A percentile compares a stretch with the other conserved stretches of the same genome.
phyloP scores from a whole-genome alignment of 1,140 invertebrate species.

The Ips nitidus region DNA sequence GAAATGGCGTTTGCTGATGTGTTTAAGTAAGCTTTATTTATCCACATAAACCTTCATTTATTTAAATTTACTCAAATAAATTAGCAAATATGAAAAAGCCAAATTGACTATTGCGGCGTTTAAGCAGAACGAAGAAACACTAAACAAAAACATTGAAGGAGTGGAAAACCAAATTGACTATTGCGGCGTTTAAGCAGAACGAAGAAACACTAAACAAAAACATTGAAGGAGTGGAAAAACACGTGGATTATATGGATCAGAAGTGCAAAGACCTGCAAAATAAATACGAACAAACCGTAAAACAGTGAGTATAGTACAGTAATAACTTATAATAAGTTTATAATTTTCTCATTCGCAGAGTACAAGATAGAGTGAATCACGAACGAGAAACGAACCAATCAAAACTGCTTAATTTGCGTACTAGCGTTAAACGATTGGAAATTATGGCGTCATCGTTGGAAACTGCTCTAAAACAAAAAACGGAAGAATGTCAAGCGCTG shows the following conservation, averaged over 20 bases:
- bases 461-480: slow-evolving; percentile 45
- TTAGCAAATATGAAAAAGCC: slow-evolving; percentile 1
- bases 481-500: slow-evolving; percentile 43
- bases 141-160: not conserved
- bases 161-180: not conserved
- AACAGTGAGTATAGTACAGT: not conserved
- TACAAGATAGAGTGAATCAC: not conserved
- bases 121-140: not conserved
- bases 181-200: not conserved
- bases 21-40: not conserved
- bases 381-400: not conserved
- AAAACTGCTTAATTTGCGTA: slow-evolving; percentile 26
- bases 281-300: not conserved
- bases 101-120: not conserved
- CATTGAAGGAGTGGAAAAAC: not conserved
- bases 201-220: not conserved
- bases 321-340: not conserved
- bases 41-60: not conserved
- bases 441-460: slow-evolving; percentile 44
- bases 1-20: not conserved
- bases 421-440: slow-evolving; percentile 43
- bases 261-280: not conserved
- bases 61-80: not conserved
- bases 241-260: not conserved
- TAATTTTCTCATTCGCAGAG: not conserved